These are phyloP conservation scores for Mus spicilegus DNA, from an alignment of 2,113 vertebrate species.

Conservation along the genomic window DNA sequence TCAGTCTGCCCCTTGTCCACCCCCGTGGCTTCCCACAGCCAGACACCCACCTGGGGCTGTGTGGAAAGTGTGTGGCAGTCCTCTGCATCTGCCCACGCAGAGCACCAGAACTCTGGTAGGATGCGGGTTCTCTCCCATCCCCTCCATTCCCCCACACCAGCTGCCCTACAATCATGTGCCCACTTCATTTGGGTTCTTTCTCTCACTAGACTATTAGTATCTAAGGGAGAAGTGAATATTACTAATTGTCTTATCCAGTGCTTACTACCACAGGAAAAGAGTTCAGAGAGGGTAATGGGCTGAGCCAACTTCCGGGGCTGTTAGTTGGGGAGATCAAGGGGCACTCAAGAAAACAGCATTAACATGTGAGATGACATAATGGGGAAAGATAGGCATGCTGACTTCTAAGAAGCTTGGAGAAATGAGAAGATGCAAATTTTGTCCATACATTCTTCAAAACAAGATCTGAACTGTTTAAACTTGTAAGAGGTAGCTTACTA, in stretches of 20 bases:
- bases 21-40: too few relatives aligned
- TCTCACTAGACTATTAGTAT: not conserved
- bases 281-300: not conserved
- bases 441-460: not conserved
- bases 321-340: not conserved
- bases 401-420: not conserved
- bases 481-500: not conserved
- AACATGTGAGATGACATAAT: not conserved
- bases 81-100: too few relatives aligned
- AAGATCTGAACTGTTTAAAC: not conserved
- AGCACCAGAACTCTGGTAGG: too few relatives aligned
- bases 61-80: too few relatives aligned
- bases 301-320: too few relatives aligned
- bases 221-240: not conserved
- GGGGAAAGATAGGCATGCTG: not conserved
- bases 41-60: too few relatives aligned
- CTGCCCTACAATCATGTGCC: not conserved
- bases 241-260: not conserved
- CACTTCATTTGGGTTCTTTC: not conserved
- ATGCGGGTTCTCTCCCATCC: too few relatives aligned
- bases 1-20: too few relatives aligned
- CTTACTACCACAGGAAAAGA: not conserved
- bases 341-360: not conserved
- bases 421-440: constrained; percentile 18
- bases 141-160: too few relatives aligned